A percentile compares a stretch with the other conserved stretches of the same genome.
These are phyloP conservation scores for Ceramica pisi DNA, from an alignment of 2,888 invertebrate genomes.

Conservation along the genomic window DNA sequence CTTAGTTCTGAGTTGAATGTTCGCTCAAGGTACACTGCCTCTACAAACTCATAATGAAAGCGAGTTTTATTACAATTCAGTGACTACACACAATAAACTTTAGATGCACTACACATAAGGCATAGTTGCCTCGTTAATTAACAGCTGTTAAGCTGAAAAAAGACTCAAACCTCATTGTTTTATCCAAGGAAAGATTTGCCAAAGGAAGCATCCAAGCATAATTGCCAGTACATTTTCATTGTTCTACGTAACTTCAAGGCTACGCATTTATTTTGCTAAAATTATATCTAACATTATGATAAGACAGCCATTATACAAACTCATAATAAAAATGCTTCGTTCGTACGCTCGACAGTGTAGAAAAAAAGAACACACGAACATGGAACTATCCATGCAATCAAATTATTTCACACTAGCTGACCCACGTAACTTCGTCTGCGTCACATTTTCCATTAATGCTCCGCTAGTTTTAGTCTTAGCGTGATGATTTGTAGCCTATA, in stretches of 20 bases:
- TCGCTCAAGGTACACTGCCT: constrained; percentile 32
- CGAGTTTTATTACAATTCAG: constrained; percentile 31
- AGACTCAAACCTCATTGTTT: neutral
- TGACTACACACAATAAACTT: constrained; percentile 4
- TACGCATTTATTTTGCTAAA: constrained; percentile 31
- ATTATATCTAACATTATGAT: constrained; percentile 16
- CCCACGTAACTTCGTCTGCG: too few species aligned
- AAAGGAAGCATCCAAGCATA: constrained; percentile 20
- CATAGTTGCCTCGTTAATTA: neutral
- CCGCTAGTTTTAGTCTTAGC: too few species aligned
- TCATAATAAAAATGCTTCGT: neutral
- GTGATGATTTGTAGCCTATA: too few species aligned
- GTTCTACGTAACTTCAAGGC: constrained; percentile 40
- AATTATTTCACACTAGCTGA: constrained; percentile 7
- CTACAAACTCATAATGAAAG: constrained; percentile 34
- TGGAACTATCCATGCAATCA: constrained; percentile 7
- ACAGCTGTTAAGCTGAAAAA: constrained; percentile 13
- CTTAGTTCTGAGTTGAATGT: constrained; percentile 33
- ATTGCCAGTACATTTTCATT: constrained; percentile 24
- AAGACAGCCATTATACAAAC: neutral
- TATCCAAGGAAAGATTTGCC: constrained; percentile 4
- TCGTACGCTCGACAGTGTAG: neutral
- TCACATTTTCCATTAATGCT: too few species aligned
- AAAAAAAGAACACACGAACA: neutral
- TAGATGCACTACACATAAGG: neutral